Evolutionary conservation across 92 coral and sea anemone genomes (phyloP), one percentile per base, ranked within the genome.

Genomic region (Porites cylindrica): DNA sequence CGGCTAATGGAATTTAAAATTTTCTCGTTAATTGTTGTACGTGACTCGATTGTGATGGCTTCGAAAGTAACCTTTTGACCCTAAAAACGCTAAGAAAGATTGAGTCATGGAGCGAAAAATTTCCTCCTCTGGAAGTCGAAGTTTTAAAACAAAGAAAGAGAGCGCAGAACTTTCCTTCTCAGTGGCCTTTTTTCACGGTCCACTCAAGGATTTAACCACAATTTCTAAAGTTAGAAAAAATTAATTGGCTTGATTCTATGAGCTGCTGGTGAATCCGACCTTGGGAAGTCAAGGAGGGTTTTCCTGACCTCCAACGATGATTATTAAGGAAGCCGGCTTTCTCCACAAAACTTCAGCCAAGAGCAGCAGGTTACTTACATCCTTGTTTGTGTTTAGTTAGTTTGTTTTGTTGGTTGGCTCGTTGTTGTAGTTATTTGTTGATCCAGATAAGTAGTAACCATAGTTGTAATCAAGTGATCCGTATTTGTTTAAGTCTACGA

Each of bases 241-340:
- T 47, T 50, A 38, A 73, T 73, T 16, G 13, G 58, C 29, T 73
- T 73, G 76, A 17, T 16, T 53, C 38, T 29, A 54, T 62, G 13
- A 61, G 18, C 60, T 2, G 38, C 47, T 77, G 68, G 60, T 12
- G 66, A 80, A 66, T 51, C 23, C 59, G 7, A 19, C 10, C 65
- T 8, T 24, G 51, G 75, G 18, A 53, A 19, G 70, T 54, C 12
- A 20, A 38, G 29, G 11, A n/a, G 70, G 11, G 21, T 10, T 14
- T 66, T 24, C 54, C n/a, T 10, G 53, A 56, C 85, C 85, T 54
- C 76, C 85, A 70, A 69, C 85, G 63, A 51, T 43, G 82, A 21
- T 9, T 38, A 78, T 78, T 78, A 12, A 6, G 29, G 16, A 26
- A 38, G 52, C 10, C 11, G 11, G 7, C 65, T 79, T 66, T 23